phyloP scores from a whole-genome alignment of 2,888 invertebrate genomes.

The Athalia circularis region DNA sequence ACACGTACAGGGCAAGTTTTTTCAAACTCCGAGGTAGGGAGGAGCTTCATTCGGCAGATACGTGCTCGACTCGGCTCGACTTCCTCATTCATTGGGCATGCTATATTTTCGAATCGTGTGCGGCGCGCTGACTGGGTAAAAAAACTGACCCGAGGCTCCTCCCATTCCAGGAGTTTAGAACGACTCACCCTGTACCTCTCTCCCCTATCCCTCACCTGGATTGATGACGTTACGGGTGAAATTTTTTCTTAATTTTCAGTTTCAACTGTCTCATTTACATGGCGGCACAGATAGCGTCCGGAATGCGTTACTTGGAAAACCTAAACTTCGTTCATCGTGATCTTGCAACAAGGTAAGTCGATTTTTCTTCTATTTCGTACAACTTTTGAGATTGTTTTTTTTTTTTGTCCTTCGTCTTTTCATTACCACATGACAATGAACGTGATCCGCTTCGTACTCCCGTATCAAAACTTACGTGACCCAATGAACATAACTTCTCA shows the following conservation, averaged over 20 bases:
- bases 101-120: no score
- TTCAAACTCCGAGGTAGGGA: no score
- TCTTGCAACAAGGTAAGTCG: conserved; percentile 83
- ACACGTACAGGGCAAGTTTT: no score
- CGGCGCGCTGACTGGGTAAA: no score
- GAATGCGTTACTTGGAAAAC: conserved; percentile 92
- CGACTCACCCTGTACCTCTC: background rate
- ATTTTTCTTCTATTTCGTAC: background rate
- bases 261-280: conserved; percentile 87
- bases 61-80: no score
- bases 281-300: conserved; percentile 90
- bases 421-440: background rate
- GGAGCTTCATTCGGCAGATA: no score
- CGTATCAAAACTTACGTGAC: no score
- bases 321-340: conserved; percentile 94
- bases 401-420: no score
- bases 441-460: no score
- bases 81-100: no score
- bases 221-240: background rate
- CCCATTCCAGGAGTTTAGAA: background rate
- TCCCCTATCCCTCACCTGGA: no score
- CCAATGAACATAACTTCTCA: background rate
- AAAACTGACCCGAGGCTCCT: no score
- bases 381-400: conserved; percentile 30
- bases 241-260: conserved; percentile 73